Percentiles rank a stretch among this genome's conserved stretches.
phyloP scores from a whole-genome alignment of 2,888 invertebrate genomes.

The Trissonchulus latispiculum region DNA sequence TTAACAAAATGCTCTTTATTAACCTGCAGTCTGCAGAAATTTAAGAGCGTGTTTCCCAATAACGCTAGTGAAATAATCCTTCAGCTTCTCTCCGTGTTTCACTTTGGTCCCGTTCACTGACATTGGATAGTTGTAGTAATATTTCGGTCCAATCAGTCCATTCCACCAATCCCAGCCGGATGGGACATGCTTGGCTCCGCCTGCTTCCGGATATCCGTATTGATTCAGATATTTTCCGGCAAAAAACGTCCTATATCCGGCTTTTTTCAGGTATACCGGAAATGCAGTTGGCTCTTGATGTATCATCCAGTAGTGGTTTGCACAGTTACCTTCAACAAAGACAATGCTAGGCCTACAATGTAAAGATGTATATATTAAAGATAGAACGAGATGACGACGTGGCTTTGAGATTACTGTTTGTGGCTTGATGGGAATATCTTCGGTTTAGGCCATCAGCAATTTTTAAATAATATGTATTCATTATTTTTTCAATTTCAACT shows the following conservation, averaged over 20 bases:
- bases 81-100: constrained; percentile 50
- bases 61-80: constrained; percentile 30
- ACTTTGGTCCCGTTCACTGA: constrained; percentile 66
- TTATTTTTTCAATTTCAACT: too few species aligned
- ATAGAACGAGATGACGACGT: too few species aligned
- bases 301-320: not conserved
- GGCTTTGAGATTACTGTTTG: too few species aligned
- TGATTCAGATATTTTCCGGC: constrained; percentile 87
- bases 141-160: constrained; percentile 77
- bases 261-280: constrained; percentile 50
- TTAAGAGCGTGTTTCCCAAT: not conserved
- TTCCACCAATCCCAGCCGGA: constrained; percentile 77
- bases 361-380: too few species aligned
- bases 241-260: constrained; percentile 70
- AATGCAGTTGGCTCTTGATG: constrained; percentile 63
- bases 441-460: too few species aligned
- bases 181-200: constrained; percentile 61
- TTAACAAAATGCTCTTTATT: too few species aligned
- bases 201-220: constrained; percentile 56
- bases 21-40: too few species aligned
- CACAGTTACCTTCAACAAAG: constrained; percentile 6
- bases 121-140: constrained; percentile 77
- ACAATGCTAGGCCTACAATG: too few species aligned
- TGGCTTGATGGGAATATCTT: too few species aligned
- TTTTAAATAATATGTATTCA: too few species aligned